These are phyloP conservation scores for Aradophagus sp. DNA, from an alignment of 1,140 invertebrate genomes.

Conservation along the genomic window DNA sequence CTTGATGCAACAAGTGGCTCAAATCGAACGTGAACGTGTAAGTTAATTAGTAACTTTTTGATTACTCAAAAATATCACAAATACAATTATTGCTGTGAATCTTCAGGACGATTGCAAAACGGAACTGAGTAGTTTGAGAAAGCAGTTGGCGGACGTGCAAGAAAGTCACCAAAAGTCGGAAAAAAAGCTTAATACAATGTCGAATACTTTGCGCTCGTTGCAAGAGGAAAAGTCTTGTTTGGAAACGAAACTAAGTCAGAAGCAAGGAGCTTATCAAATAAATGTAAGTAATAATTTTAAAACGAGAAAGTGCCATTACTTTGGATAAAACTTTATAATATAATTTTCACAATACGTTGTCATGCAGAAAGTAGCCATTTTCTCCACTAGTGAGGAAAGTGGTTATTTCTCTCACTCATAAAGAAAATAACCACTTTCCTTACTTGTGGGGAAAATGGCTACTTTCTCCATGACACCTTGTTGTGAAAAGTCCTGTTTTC, in stretches of 20 bases:
- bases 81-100: constrained; percentile 2
- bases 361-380: no score
- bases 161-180: constrained; percentile 83
- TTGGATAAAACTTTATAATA: no score
- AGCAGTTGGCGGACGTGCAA: constrained; percentile 82
- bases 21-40: constrained; percentile 88
- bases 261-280: constrained; percentile 80
- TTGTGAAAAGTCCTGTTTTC: no score
- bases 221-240: constrained; percentile 86
- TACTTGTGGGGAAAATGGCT: no score
- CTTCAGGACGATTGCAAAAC: constrained; percentile 84
- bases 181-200: constrained; percentile 79
- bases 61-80: constrained; percentile 4
- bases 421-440: no score
- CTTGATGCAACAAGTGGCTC: constrained; percentile 91
- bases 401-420: no score
- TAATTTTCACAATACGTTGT: no score
- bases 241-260: constrained; percentile 83
- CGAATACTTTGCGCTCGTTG: constrained; percentile 78
- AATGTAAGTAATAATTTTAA: constrained; percentile 70
- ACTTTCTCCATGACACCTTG: no score
- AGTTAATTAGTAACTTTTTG: constrained; percentile 30
- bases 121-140: constrained; percentile 80
- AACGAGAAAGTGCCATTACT: no score
- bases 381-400: no score